These are phyloP conservation scores for Nomada hirtipes DNA, from an alignment of 2,888 invertebrate species.

Conservation along the genomic window DNA sequence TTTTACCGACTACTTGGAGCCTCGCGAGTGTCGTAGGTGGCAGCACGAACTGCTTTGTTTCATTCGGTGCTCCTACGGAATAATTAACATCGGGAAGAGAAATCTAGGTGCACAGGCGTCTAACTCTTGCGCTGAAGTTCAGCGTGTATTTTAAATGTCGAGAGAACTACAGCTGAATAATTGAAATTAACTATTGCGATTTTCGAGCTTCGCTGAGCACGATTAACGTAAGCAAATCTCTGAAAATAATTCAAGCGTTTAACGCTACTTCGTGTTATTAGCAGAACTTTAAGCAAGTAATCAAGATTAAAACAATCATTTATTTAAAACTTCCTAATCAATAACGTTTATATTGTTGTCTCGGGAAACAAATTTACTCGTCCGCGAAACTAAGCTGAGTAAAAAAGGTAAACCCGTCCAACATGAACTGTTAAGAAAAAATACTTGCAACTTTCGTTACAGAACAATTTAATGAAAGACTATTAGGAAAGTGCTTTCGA, in stretches of 20 bases:
- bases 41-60: slow-evolving; percentile 64
- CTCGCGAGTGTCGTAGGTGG: slow-evolving; percentile 60
- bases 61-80: slow-evolving; percentile 17
- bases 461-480: too few relatives aligned
- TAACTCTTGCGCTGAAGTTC: slow-evolving; percentile 14
- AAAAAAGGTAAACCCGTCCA: neutral
- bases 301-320: neutral
- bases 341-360: neutral
- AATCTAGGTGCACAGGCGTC: slow-evolving; percentile 24
- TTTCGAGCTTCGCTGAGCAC: slow-evolving; percentile 14
- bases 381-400: neutral
- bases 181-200: slow-evolving; percentile 25
- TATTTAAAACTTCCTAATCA: slow-evolving; percentile 7
- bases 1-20: too few relatives aligned
- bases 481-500: too few relatives aligned
- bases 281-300: slow-evolving; percentile 23
- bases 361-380: neutral
- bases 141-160: slow-evolving; percentile 23
- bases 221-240: slow-evolving; percentile 7
- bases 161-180: slow-evolving; percentile 16
- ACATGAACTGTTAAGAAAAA: too few relatives aligned
- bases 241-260: neutral
- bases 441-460: too few relatives aligned
- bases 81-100: slow-evolving; percentile 32
- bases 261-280: slow-evolving; percentile 6